Percentiles rank a stretch among this genome's conserved stretches.
Evolutionary conservation across 2,113 vertebrate species (phyloP).

Genomic region (Chlorocebus sabaeus): DNA sequence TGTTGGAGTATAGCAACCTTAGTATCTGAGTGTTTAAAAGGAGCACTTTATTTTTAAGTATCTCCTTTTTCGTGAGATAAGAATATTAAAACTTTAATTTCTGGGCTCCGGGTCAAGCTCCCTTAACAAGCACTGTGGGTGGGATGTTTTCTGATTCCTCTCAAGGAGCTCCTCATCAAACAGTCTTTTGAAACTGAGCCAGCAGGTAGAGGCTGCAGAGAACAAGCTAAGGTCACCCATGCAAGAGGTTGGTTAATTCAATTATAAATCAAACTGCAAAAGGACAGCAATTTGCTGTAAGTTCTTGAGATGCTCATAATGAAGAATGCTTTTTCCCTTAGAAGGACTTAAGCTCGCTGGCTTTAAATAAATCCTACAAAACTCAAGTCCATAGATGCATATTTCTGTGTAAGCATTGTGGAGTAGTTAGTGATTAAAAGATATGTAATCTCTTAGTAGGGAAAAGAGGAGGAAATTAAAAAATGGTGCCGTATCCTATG

Average conservation of each 20-base stretch:
- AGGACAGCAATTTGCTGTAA: background rate
- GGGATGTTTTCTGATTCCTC: background rate
- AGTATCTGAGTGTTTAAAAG: background rate
- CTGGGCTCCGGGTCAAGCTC: background rate
- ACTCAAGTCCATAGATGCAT: background rate
- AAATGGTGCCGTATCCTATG: background rate
- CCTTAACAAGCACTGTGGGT: background rate
- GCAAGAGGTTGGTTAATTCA: background rate
- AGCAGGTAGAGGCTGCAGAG: background rate
- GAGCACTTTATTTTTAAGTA: background rate
- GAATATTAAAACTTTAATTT: constrained; percentile 37
- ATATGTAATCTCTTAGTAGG: background rate
- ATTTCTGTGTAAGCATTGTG: background rate
- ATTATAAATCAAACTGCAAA: background rate
- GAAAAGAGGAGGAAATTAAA: background rate
- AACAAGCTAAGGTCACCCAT: background rate
- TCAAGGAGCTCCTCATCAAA: background rate
- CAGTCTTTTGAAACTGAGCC: background rate
- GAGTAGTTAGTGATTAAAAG: background rate
- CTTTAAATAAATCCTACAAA: constrained; percentile 20
- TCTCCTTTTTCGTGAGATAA: background rate
- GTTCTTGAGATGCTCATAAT: background rate
- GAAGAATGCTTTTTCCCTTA: background rate
- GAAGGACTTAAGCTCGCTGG: background rate
- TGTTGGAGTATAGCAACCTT: background rate